Conservation (phyloP, 2,888 invertebrate genomes). For the Embidobia sp. region DNA sequence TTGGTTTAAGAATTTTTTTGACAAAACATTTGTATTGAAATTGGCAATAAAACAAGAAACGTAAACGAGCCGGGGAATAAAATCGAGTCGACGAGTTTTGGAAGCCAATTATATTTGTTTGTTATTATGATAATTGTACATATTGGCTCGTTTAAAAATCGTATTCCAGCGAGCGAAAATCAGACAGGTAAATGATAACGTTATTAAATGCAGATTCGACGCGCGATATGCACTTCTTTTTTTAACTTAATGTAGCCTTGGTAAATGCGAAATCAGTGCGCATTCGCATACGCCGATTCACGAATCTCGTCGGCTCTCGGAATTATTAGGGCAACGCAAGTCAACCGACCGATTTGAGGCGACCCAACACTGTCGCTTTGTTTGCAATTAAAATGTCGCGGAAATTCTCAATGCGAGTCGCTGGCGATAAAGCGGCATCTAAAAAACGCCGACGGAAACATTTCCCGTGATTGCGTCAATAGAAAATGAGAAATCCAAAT, state of each 20-base stretch:
- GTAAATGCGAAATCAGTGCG: slow-evolving; percentile 39
- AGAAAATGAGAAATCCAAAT: too few species aligned
- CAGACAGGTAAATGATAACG: slow-evolving; percentile 27
- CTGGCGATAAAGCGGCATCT: slow-evolving; percentile 12
- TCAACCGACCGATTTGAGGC: slow-evolving; percentile 50
- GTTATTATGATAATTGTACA: too few species aligned
- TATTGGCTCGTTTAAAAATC: background rate
- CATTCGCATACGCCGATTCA: slow-evolving; percentile 35
- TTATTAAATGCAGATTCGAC: slow-evolving; percentile 42
- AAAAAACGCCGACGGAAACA: background rate
- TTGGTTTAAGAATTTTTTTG: too few species aligned
- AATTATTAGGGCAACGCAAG: slow-evolving; percentile 60
- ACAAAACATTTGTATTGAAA: too few species aligned
- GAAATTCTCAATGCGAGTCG: slow-evolving; percentile 6
- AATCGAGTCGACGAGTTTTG: too few species aligned
- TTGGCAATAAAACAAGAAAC: too few species aligned
- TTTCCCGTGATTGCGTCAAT: too few species aligned
- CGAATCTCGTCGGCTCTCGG: slow-evolving; percentile 49
- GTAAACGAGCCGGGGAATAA: too few species aligned
- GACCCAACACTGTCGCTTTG: slow-evolving; percentile 38
- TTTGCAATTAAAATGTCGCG: slow-evolving; percentile 31
- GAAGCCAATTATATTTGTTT: too few species aligned
- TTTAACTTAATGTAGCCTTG: slow-evolving; percentile 48
- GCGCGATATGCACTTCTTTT: slow-evolving; percentile 43
- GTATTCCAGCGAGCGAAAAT: slow-evolving; percentile 12